phyloP scores from a whole-genome alignment of 1,140 invertebrate genomes.

The Hormaphis cornu region DNA sequence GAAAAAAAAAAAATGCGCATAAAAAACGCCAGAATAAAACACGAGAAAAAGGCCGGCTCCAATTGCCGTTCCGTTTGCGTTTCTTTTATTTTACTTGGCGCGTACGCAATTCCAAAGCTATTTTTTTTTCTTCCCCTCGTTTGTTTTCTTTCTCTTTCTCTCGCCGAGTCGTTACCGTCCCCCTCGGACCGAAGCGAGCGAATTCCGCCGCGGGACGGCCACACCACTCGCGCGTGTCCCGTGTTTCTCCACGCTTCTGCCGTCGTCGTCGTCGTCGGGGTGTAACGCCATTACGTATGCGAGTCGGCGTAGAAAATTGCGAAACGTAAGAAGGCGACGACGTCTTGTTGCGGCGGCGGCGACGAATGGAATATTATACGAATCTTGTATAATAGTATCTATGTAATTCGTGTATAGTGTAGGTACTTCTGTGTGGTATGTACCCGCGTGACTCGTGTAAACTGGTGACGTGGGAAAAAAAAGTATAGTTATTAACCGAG shows the following conservation, averaged over 20 bases:
- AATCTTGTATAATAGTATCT: not conserved
- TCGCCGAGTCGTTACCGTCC: not conserved
- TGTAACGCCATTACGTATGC: not conserved
- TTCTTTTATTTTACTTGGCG: constrained; percentile 13
- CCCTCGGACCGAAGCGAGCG: not conserved
- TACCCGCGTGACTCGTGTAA: too few species aligned
- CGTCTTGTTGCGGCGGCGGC: not conserved
- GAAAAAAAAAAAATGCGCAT: not conserved
- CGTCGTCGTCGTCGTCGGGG: too few species aligned
- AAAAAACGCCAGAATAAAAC: not conserved
- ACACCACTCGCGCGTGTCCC: too few species aligned
- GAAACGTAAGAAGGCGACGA: constrained; percentile 11
- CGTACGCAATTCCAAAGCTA: too few species aligned
- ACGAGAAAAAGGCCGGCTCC: not conserved
- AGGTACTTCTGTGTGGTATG: too few species aligned
- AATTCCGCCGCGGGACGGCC: too few species aligned
- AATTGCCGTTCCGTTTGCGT: constrained; percentile 2
- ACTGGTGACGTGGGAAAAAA: too few species aligned
- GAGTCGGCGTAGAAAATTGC: not conserved
- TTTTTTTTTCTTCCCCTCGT: not conserved
- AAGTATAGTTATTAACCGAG: too few species aligned
- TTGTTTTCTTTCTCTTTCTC: not conserved
- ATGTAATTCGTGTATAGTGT: too few species aligned
- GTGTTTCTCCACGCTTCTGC: too few species aligned
- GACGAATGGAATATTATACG: not conserved